A percentile compares a stretch with the other conserved stretches of the same genome.
phyloP scores from a whole-genome alignment of 2,797 vertebrate species.

The Acanthiza pusilla region DNA sequence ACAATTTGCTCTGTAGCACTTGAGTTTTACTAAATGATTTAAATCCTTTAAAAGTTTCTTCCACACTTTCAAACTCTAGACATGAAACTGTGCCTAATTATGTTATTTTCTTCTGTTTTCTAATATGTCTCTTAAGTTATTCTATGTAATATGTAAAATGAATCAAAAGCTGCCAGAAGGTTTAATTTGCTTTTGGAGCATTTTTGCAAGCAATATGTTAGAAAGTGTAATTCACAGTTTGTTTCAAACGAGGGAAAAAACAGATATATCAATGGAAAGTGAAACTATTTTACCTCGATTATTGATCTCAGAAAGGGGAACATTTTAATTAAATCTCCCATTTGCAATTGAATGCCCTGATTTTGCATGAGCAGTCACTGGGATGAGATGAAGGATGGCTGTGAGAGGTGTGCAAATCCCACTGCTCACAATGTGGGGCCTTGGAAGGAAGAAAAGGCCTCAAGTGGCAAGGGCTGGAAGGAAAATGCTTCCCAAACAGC shows the following conservation, averaged over 20 bases:
- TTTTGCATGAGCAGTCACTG: not conserved
- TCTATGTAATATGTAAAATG: not conserved
- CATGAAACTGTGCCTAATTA: not conserved
- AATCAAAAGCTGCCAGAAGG: conserved; percentile 30
- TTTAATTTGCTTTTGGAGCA: conserved; percentile 26
- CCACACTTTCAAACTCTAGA: not conserved
- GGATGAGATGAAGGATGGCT: not conserved
- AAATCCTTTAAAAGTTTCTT: not conserved
- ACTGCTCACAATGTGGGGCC: not conserved
- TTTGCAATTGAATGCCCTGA: not conserved
- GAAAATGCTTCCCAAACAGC: not conserved
- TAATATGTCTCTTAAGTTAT: not conserved
- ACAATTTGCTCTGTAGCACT: not conserved
- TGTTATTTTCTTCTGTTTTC: not conserved
- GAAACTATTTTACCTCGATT: not conserved
- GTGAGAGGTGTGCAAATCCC: not conserved
- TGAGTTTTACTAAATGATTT: not conserved
- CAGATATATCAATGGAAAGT: not conserved
- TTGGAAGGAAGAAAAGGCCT: not conserved
- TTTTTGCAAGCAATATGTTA: conserved; percentile 18
- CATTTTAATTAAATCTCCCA: conserved; percentile 1
- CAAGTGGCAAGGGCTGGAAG: accelerated
- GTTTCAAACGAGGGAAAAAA: not conserved
- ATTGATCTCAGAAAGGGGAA: not conserved
- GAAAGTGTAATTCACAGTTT: conserved; percentile 2